These are phyloP conservation scores for Collichthys lucidus DNA, from an alignment of 2,113 vertebrate species.

Conservation along the genomic window DNA sequence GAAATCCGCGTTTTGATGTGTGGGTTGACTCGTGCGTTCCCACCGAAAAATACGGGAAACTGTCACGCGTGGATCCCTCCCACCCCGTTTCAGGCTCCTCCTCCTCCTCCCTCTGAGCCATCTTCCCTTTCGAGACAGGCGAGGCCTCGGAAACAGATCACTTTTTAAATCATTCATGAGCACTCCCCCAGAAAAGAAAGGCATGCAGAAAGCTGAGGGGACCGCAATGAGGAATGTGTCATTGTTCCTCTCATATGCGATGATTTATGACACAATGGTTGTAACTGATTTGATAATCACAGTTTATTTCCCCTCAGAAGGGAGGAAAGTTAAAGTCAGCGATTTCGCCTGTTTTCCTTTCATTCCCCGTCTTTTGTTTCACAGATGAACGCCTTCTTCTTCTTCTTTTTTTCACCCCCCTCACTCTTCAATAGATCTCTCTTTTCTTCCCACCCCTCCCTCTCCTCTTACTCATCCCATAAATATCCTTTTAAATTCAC, in stretches of 20 bases:
- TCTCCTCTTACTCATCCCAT: constrained; percentile 41
- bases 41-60: constrained; percentile 5
- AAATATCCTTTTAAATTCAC: constrained; percentile 77
- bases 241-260: constrained; percentile 71
- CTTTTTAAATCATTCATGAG: constrained; percentile 84
- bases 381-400: constrained; percentile 37
- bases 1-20: constrained; percentile 52
- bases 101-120: constrained; percentile 27
- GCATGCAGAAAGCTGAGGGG: constrained; percentile 72
- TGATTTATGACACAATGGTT: constrained; percentile 82
- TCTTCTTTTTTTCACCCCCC: constrained; percentile 31
- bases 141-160: constrained; percentile 75
- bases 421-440: constrained; percentile 50
- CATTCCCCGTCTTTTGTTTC: constrained; percentile 64
- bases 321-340: constrained; percentile 79
- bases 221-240: constrained; percentile 72
- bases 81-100: constrained; percentile 56
- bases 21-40: constrained; percentile 9
- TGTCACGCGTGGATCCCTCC: constrained; percentile 41
- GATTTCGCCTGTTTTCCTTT: constrained; percentile 66
- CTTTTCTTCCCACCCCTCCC: constrained; percentile 44
- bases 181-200: constrained; percentile 73
- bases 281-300: constrained; percentile 85
- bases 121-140: constrained; percentile 59
- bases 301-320: constrained; percentile 75